phyloP scores from a whole-genome alignment of 2,888 invertebrate genomes.

The Limulus polyphemus region DNA sequence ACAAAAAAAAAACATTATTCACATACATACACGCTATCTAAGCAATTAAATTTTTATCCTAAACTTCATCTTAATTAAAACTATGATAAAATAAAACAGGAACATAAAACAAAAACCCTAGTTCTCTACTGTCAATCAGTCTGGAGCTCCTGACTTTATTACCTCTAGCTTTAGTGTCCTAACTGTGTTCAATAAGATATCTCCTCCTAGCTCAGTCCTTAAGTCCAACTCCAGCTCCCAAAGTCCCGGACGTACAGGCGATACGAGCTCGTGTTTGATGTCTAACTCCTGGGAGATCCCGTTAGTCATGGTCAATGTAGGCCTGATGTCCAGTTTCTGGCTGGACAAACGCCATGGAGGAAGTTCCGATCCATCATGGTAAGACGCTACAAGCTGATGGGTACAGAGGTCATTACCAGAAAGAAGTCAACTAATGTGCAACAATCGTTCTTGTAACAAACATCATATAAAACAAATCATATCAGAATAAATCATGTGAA shows the following conservation, averaged over 20 bases:
- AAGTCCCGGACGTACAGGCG: conserved; percentile 55
- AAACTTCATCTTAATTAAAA: no score
- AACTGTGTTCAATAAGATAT: conserved; percentile 12
- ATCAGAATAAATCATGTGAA: no score
- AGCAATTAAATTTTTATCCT: no score
- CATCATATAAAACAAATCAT: no score
- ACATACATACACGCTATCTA: no score
- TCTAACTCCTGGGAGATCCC: conserved; percentile 42
- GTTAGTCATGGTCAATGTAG: conserved; percentile 46
- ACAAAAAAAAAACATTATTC: no score
- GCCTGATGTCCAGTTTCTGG: conserved; percentile 54
- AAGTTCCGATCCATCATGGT: conserved; percentile 76
- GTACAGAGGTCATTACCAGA: background rate
- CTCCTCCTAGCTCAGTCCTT: conserved; percentile 40
- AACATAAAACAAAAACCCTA: no score
- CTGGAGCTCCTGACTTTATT: no score
- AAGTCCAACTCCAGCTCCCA: conserved; percentile 74
- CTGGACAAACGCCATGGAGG: conserved; percentile 49
- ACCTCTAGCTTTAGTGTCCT: conserved; percentile 15
- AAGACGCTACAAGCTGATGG: conserved; percentile 52
- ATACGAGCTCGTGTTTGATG: conserved; percentile 48
- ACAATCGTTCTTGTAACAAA: no score
- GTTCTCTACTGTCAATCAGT: no score
- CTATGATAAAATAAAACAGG: no score
- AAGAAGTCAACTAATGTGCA: no score